Conservation (phyloP, 2,888 invertebrate species). For the Drepanosiphum platanoidis region DNA sequence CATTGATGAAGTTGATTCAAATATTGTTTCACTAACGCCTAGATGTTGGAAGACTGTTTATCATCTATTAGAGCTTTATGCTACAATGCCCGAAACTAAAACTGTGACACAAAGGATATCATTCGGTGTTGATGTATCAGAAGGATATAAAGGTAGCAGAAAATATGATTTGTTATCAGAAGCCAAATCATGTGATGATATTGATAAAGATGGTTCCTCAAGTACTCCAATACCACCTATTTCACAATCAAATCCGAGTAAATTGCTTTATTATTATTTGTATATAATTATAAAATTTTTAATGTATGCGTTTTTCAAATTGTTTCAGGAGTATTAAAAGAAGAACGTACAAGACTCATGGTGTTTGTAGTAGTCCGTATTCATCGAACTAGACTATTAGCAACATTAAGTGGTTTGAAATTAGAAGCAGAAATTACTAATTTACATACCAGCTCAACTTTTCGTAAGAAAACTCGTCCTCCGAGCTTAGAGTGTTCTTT, state of each 20-base stretch:
- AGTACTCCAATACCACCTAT: conserved; percentile 62
- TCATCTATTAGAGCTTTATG: conserved; percentile 89
- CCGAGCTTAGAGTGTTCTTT: conserved; percentile 80
- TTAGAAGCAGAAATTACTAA: conserved; percentile 93
- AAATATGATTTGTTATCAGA: conserved; percentile 73
- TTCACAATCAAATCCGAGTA: conserved; percentile 45
- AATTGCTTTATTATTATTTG: not conserved
- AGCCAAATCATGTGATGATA: conserved; percentile 71
- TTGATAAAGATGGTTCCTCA: conserved; percentile 68
- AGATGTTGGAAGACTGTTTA: conserved; percentile 96
- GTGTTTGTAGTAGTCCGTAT: conserved; percentile 90
- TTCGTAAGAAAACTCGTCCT: conserved; percentile 83
- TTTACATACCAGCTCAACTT: conserved; percentile 89
- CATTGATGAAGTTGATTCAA: conserved; percentile 66
- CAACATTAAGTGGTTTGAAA: conserved; percentile 92
- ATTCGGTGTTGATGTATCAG: conserved; percentile 74
- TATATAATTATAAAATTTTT: not conserved
- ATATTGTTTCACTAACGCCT: conserved; percentile 76
- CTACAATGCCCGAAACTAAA: conserved; percentile 94
- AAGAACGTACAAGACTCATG: conserved; percentile 78
- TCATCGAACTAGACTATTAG: conserved; percentile 84
- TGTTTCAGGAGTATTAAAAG: conserved; percentile 65
- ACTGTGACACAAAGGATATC: conserved; percentile 77
- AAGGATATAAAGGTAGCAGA: conserved; percentile 73
- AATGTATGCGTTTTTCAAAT: not conserved